Evolutionary conservation across 1,140 invertebrate species (phyloP).

Genomic region (Lepidurus packardi): DNA sequence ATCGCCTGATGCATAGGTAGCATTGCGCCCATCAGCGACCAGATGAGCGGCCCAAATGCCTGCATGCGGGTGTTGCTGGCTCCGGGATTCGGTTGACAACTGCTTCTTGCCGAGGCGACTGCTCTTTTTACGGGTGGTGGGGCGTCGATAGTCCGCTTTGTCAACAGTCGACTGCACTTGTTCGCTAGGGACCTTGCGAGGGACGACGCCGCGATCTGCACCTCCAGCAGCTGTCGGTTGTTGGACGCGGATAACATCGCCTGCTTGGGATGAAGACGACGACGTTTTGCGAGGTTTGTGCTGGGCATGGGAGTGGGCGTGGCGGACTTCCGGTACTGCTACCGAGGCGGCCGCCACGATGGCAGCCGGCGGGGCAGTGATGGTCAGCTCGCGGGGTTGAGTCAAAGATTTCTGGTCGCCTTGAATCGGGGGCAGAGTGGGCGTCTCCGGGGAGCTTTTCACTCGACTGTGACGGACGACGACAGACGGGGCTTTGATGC

Average conservation of each 20-base stretch:
- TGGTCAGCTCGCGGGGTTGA: background rate
- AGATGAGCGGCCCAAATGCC: slow-evolving; percentile 28
- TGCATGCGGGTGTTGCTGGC: slow-evolving; percentile 19
- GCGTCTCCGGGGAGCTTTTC: slow-evolving; percentile 26
- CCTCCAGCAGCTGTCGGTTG: background rate
- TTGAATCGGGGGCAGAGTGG: slow-evolving; percentile 20
- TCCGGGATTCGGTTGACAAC: slow-evolving; percentile 5
- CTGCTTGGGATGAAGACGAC: background rate
- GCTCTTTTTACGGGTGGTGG: slow-evolving; percentile 11
- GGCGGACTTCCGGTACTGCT: slow-evolving; percentile 8
- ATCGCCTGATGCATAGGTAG: background rate
- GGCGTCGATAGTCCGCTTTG: slow-evolving; percentile 16
- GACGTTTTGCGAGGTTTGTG: background rate
- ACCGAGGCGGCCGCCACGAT: background rate
- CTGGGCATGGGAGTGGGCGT: background rate
- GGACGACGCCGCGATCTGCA: background rate
- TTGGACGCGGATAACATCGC: background rate
- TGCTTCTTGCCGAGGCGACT: slow-evolving; percentile 29
- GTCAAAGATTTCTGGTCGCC: slow-evolving; percentile 32
- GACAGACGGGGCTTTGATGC: slow-evolving; percentile 21
- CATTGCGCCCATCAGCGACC: slow-evolving; percentile 30
- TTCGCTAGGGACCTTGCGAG: background rate
- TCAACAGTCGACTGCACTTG: slow-evolving; percentile 12
- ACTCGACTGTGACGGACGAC: slow-evolving; percentile 28
- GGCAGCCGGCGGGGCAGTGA: background rate